Evolutionary conservation across 2,888 invertebrate genomes (phyloP).

Genomic region (Hetaerina titia): DNA sequence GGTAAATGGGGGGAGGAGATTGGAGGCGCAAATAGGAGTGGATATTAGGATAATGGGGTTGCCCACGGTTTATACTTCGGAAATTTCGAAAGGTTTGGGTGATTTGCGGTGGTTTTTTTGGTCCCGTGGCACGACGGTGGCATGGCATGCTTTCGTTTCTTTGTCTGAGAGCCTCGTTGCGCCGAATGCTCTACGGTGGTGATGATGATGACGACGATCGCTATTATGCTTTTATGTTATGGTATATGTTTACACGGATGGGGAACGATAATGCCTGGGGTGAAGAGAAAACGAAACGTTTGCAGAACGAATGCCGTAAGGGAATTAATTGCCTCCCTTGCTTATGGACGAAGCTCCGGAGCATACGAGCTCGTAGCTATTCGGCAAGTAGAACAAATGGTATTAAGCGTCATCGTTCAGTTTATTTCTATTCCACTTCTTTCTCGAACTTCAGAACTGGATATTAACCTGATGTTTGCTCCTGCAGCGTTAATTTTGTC

Average conservation of each 20-base stretch:
- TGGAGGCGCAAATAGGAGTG: not conserved
- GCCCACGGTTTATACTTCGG: not conserved
- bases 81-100: not conserved
- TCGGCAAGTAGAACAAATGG: not conserved
- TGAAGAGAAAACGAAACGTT: not conserved
- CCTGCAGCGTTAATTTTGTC: no score
- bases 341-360: not conserved
- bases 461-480: no score
- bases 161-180: not conserved
- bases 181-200: not conserved
- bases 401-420: not conserved
- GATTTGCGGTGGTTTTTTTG: not conserved
- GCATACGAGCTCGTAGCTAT: not conserved
- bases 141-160: not conserved
- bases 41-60: constrained; percentile 13
- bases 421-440: not conserved
- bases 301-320: not conserved
- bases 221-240: not conserved
- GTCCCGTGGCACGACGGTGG: not conserved
- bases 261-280: not conserved
- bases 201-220: not conserved
- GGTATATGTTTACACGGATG: not conserved
- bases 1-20: not conserved
- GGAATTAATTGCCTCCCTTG: not conserved
- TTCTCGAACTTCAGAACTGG: not conserved